Conservation (phyloP, 1,140 invertebrate genomes). For the Brachionus sp. region DNA sequence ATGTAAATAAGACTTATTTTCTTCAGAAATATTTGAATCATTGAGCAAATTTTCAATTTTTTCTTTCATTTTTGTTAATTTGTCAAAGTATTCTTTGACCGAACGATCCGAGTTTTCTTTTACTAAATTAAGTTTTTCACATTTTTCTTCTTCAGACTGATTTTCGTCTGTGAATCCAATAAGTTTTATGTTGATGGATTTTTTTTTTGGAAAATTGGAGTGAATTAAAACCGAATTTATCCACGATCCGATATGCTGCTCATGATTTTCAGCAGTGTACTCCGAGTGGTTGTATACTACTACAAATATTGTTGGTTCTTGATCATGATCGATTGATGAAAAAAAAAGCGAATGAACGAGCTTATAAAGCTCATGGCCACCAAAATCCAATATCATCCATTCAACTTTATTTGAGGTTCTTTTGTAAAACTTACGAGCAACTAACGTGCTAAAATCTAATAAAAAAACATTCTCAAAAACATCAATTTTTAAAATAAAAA, state of each 20-base stretch:
- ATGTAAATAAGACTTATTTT: constrained; percentile 17
- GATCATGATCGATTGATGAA: constrained; percentile 49
- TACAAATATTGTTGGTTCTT: constrained; percentile 50
- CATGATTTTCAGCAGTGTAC: constrained; percentile 50
- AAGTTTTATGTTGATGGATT: not conserved
- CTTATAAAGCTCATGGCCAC: constrained; percentile 53
- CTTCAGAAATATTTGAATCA: not conserved
- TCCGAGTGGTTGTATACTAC: constrained; percentile 54
- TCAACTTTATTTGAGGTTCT: constrained; percentile 54
- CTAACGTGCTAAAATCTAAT: constrained; percentile 51
- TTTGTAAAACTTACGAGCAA: constrained; percentile 49
- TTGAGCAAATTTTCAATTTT: constrained; percentile 17
- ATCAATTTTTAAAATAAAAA: too few species aligned
- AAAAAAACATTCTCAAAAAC: not conserved
- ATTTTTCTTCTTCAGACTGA: constrained; percentile 48
- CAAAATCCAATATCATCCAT: constrained; percentile 52
- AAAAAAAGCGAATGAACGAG: constrained; percentile 53
- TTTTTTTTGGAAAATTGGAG: constrained; percentile 47
- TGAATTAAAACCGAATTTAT: constrained; percentile 52
- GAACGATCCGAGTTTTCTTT: constrained; percentile 49
- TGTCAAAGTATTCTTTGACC: constrained; percentile 50
- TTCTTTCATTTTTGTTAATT: not conserved
- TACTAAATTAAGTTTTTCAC: not conserved
- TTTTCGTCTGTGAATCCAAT: not conserved
- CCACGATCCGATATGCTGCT: constrained; percentile 54